These are phyloP conservation scores for Hycleus phaleratus DNA, from an alignment of 1,140 invertebrate species.

Conservation along the genomic window DNA sequence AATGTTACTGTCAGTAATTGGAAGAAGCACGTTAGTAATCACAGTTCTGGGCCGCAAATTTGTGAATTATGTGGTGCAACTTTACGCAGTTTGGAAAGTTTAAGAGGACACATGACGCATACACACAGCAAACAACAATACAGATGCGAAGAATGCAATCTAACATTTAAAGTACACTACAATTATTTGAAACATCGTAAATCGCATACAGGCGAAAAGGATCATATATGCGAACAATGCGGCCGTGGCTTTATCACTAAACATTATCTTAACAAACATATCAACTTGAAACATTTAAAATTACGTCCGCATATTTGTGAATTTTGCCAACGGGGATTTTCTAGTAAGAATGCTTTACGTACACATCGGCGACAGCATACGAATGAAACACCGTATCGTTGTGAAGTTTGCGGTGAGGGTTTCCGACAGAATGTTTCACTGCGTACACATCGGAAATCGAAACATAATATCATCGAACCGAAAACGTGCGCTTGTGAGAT, in stretches of 20 bases:
- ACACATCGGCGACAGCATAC: slow-evolving; percentile 8
- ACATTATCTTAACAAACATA: slow-evolving; percentile 4
- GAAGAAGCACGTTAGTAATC: slow-evolving; percentile 1
- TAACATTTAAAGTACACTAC: background rate
- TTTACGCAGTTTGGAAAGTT: slow-evolving; percentile 3
- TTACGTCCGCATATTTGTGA: slow-evolving; percentile 7
- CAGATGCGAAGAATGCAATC: slow-evolving; percentile 1
- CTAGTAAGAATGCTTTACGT: background rate
- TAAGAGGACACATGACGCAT: background rate
- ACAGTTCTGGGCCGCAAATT: slow-evolving; percentile 4
- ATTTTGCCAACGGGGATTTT: slow-evolving; percentile 4
- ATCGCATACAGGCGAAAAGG: slow-evolving; percentile 1
- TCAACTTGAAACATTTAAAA: slow-evolving; percentile 5
- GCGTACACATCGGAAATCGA: slow-evolving; percentile 2
- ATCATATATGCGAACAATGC: slow-evolving; percentile 3
- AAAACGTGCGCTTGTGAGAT: slow-evolving; percentile 4
- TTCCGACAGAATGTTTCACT: slow-evolving; percentile 10
- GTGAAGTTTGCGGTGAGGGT: slow-evolving; percentile 6
- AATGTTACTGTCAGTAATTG: slow-evolving; percentile 1
- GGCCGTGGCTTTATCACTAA: slow-evolving; percentile 3
- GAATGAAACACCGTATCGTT: slow-evolving; percentile 6
- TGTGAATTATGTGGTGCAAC: slow-evolving; percentile 4
- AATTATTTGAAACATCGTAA: background rate
- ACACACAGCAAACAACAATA: background rate
- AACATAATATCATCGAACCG: slow-evolving; percentile 4